Evolutionary conservation across 92 coral and sea anemone species (phyloP), one percentile per base, ranked within the genome.

Genomic region (Micromussa lordhowensis): DNA sequence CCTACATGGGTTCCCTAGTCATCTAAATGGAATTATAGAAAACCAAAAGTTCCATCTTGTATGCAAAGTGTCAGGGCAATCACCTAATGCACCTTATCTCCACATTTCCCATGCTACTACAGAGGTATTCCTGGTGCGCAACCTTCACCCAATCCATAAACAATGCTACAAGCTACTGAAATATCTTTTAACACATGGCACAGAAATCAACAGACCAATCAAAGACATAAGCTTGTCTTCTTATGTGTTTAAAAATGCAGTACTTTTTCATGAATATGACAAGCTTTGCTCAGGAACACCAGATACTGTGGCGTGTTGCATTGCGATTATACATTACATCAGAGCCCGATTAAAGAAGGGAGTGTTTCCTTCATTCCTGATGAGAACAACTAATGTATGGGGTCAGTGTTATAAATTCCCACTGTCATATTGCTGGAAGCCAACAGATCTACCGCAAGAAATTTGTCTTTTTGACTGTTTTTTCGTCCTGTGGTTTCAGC

Each of bases 241-340:
- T 9, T 86, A 86, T 66, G 76, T 79, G 85, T 86, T 74, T 64
- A 86, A 86, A 78, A 86, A 38, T 64, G 90, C 85, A 22, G 85
- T 86, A 14, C 90, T 86, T 86, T 86, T 28, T 48, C 90, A 86
- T 29, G 90, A 86, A 86, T 78, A 78, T 71, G 90, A 86, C 48
- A 86, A 86, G 84, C 84, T 86, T 29, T 86, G 90, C 90, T 78
- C 90, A 69, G 90, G 90, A 36, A 76, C 35, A 31, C 90, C 90
- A n/a, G 83, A 86, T 58, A 76, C 31, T 57, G 85, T 61, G 35
- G 63, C 57, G 2, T 86, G 90, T 22, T 86, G 64, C 75, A 78
- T 78, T 73, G 85, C 66, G 26, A 78, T 86, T 68, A 66, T 86
- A 66, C 75, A 11, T 11, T 86, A 86, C 66, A 30, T 86, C 84